Base-by-base conservation (phyloP, 1,140 invertebrate genomes). In the Bombus turneri region DNA sequence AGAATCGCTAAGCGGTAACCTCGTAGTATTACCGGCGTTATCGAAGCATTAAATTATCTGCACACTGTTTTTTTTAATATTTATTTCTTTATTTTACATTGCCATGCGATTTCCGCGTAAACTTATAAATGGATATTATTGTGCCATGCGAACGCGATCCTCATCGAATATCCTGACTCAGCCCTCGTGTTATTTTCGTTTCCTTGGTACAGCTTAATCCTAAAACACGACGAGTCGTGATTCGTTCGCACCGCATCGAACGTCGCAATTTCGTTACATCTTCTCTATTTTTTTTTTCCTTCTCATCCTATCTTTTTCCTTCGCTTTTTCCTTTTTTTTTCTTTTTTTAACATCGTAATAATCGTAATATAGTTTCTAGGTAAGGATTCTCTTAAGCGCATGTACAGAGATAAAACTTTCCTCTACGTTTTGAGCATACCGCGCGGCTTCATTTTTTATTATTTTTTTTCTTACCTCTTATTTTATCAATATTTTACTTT, bases 351-450 rank as follows among this genome's bases (percentile, higher is more conserved):
- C 73, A 74, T 85, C 66, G 80, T 86, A 88, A 80, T 90, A 83
- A 83, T 83, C 72, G 75, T 87, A 57, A 86, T 89, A 85, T 37
- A 25, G 83, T 77, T 47, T 90, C 90, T 90, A 90, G 81, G 84
- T 88, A 88, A 88, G 87, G 74, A 78, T 87, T 73, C 80, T 79
- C 69, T 87, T 86, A 89, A 91, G 84, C 90, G 83, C 82, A 87
- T 89, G 69, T 87, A 87, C 86, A 91, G 76, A 89, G 83, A 87
- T 84, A 71, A 86, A 91, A 83, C 59, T 92, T 93, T 88, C 91
- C 80, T 91, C 91, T 92, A 92, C 87, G 83, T 90, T 94, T 94
- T 94, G 93, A 94, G 93, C 93, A 93, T 94, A 93, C 86, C 89
- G 85, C 91, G 92, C 92, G 93, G 92, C 92, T 94, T 91, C 91